Percentiles rank a stretch among this genome's conserved stretches.
phyloP scores from a whole-genome alignment of 2,797 vertebrate species.

The Thunnus albacares region DNA sequence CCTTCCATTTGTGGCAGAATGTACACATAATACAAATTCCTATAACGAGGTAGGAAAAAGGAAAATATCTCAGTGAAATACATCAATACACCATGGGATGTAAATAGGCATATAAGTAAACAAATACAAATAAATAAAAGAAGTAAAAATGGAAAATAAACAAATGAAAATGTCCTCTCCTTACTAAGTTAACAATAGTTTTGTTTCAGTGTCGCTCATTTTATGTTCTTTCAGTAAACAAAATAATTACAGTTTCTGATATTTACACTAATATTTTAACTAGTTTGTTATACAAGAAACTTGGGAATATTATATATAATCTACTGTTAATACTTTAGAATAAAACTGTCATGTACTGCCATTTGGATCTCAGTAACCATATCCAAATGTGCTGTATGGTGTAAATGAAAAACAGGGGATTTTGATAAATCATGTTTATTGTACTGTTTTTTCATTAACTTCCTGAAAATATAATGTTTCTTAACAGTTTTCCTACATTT shows the following conservation, averaged over 20 bases:
- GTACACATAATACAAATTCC: too few species aligned
- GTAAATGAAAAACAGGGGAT: background rate
- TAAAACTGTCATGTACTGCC: background rate
- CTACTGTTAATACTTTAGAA: background rate
- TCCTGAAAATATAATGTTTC: conserved; percentile 11
- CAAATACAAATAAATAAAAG: too few species aligned
- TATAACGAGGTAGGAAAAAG: too few species aligned
- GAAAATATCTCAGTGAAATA: too few species aligned
- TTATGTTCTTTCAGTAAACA: background rate
- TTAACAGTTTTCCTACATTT: background rate
- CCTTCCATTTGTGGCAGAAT: too few species aligned
- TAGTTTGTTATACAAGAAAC: background rate
- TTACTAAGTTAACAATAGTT: background rate
- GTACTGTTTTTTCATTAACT: conserved; percentile 24
- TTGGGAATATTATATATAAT: background rate
- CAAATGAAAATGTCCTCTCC: background rate
- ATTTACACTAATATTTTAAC: too few species aligned
- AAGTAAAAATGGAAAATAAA: background rate
- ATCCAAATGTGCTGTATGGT: background rate
- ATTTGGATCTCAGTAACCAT: background rate
- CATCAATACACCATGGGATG: too few species aligned
- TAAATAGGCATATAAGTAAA: too few species aligned
- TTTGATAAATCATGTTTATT: background rate
- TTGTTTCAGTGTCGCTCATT: background rate
- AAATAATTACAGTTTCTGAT: background rate